These are phyloP conservation scores for Tachina lurida DNA, from an alignment of 2,888 invertebrate genomes.

Conservation along the genomic window DNA sequence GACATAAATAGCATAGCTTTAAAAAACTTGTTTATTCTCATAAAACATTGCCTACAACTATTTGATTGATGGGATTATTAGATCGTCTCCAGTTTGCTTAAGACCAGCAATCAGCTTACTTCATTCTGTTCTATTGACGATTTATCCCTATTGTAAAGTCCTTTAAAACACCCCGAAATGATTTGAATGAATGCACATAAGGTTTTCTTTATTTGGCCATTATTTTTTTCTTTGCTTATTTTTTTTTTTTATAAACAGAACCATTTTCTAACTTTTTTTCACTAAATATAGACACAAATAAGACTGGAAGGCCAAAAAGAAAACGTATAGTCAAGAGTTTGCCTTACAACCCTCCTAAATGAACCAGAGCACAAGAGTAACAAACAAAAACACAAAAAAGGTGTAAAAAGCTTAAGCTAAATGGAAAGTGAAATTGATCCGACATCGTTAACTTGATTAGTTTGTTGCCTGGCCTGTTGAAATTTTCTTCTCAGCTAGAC, in stretches of 20 bases:
- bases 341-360: background rate
- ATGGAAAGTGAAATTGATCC: slow-evolving; percentile 62
- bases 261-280: background rate
- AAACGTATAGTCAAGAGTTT: background rate
- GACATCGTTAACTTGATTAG: slow-evolving; percentile 67
- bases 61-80: no score
- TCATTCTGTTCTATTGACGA: no score
- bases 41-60: no score
- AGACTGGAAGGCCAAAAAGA: background rate
- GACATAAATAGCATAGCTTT: no score
- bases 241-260: background rate
- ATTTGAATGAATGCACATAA: background rate
- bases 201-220: background rate
- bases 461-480: slow-evolving; percentile 50
- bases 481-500: slow-evolving; percentile 13
- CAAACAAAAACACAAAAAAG: slow-evolving; percentile 10
- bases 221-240: background rate
- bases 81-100: no score
- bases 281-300: background rate
- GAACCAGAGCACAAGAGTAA: background rate
- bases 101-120: no score
- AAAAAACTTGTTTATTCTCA: no score
- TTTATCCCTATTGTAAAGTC: no score
- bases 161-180: background rate
- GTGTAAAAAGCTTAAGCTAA: slow-evolving; percentile 2